Evolutionary conservation across 1,140 invertebrate genomes (phyloP), one percentile per base, ranked within the genome.

Genomic region (Leptinotarsa defecta): DNA sequence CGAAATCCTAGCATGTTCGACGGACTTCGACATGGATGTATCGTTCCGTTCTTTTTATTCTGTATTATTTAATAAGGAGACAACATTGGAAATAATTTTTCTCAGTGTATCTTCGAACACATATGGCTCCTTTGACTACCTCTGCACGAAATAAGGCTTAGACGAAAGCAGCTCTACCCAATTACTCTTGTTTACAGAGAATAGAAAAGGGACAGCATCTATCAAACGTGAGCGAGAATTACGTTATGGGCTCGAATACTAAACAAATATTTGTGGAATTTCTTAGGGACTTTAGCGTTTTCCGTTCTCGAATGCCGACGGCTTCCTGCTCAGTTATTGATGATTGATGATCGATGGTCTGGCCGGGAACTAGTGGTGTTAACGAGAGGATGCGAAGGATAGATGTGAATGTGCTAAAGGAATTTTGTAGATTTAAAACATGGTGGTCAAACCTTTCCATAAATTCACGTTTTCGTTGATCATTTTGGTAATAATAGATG

Each of bases 221-320:
- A 75, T 75, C 74, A 71, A 57, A 71, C 71, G 69, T 65, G 65
- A 71, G 74, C 74, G 68, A 75, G 74, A 75, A 75, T 75, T 75
- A 75, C 71, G 74, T 48, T 71, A 71, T 65, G 48, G 74, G 74
- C 68, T 75, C 68, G 61, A 75, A 72, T 75, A 71, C 74, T 75
- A 43, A 71, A 71, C 65, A 75, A 75, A 75, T 75, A 75, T 75
- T 75, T 75, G 71, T 61, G 61, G 74, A 75, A 75, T 75, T 75
- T 75, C 74, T 75, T 75, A 75, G 68, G 68, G 68, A 71, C 69
- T 67, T 71, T 71, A 72, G 61, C 61, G 61, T 65, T 70, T 69
- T 48, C 68, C 68, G 68, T 34, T 69, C 48, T 49, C 13, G 27
- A n/a, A 48, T 69, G 48, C 27, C 68, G 68, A 49, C 68, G 48